A percentile compares a stretch with the other conserved stretches of the same genome.
phyloP scores from a whole-genome alignment of 2,888 invertebrate genomes.

The Carterocephalus palaemon region DNA sequence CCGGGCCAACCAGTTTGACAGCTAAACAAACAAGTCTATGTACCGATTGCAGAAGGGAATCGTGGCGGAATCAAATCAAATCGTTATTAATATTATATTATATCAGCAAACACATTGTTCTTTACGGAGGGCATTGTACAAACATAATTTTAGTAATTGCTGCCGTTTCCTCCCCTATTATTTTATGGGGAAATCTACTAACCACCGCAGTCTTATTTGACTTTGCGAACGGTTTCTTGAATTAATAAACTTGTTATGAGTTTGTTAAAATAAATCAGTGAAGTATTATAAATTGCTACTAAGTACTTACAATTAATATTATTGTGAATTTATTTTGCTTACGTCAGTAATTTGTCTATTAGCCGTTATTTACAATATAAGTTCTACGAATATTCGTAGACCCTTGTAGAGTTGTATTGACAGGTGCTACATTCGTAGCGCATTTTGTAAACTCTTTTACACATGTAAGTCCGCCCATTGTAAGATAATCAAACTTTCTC shows the following conservation, averaged over 20 bases:
- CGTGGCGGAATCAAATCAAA: no score
- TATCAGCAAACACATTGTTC: conserved; percentile 65
- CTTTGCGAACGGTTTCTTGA: conserved; percentile 48
- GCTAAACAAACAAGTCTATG: conserved; percentile 72
- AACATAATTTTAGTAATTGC: conserved; percentile 74
- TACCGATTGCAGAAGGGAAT: conserved; percentile 63
- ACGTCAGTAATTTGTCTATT: no score
- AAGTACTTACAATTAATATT: no score
- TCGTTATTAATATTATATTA: conserved; percentile 71
- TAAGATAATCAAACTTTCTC: no score
- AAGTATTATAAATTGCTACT: conserved; percentile 14
- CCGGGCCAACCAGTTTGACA: conserved; percentile 55
- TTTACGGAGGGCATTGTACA: conserved; percentile 52
- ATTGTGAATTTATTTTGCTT: no score
- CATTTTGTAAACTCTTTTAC: no score
- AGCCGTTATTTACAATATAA: no score
- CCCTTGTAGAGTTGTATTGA: no score
- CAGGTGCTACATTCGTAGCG: no score
- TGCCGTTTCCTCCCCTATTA: conserved; percentile 50
- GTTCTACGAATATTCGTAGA: no score
- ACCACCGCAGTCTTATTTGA: conserved; percentile 39
- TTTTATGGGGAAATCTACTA: conserved; percentile 38
- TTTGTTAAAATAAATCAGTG: conserved; percentile 6
- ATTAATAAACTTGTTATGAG: conserved; percentile 40
- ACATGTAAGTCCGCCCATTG: no score